A percentile compares a stretch with the other conserved stretches of the same genome.
These are phyloP conservation scores for Drosophila fungiperda DNA, from an alignment of 2,888 invertebrate species.

Conservation along the genomic window DNA sequence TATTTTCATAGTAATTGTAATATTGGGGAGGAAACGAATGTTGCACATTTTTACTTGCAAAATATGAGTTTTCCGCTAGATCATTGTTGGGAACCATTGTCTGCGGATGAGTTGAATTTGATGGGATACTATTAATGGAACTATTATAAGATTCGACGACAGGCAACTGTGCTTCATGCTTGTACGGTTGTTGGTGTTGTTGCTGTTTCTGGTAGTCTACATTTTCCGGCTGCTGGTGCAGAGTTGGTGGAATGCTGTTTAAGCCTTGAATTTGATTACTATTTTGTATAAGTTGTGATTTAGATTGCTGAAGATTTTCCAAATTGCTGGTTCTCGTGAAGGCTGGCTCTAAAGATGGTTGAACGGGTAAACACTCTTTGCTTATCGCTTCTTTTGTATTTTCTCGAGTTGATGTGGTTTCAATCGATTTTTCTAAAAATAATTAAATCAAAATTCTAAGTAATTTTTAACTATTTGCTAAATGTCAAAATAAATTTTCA, in stretches of 20 bases:
- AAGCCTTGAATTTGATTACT: conserved; percentile 33
- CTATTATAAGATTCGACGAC: conserved; percentile 57
- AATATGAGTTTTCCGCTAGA: conserved; percentile 62
- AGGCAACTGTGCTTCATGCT: conserved; percentile 63
- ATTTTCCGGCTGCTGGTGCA: conserved; percentile 28
- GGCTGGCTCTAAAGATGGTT: conserved; percentile 10
- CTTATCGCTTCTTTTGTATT: conserved; percentile 29
- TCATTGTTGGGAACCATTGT: conserved; percentile 43
- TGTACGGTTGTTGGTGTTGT: conserved; percentile 41
- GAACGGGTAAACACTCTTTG: conserved; percentile 33
- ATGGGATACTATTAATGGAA: conserved; percentile 52
- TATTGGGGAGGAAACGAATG: conserved; percentile 74
- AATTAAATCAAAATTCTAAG: not conserved
- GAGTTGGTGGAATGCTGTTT: conserved; percentile 30
- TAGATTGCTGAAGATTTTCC: conserved; percentile 33
- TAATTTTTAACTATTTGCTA: not conserved
- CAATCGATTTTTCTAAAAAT: conserved; percentile 39
- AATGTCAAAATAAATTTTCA: not conserved
- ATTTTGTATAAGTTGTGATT: conserved; percentile 39
- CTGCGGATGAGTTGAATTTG: conserved; percentile 60
- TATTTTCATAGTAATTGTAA: conserved; percentile 77
- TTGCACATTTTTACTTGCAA: conserved; percentile 67
- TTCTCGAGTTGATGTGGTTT: conserved; percentile 27
- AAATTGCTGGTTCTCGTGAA: conserved; percentile 22
- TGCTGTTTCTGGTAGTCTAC: conserved; percentile 45